Base-by-base conservation (phyloP, 1,140 invertebrate species). In the Megathymus violae region DNA sequence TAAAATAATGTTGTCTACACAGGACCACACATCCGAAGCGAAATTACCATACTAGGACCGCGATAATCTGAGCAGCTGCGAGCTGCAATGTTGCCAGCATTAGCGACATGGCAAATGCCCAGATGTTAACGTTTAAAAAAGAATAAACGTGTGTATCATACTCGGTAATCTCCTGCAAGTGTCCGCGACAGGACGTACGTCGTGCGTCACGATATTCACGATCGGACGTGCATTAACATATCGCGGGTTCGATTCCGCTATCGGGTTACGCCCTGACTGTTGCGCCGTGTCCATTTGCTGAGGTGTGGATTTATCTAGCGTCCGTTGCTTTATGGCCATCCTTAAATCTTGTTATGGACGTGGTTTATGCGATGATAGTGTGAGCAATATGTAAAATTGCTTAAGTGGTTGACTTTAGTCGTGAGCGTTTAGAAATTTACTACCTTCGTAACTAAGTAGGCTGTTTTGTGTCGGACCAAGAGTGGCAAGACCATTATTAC, bases 201-300 rank as follows among this genome's bases (percentile, higher is more conserved):
- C 86, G 86, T 89, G 86, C 78, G 80, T 88, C 87, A 89, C 86
- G 86, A 89, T 87, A 78, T 79, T 89, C 86, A 89, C 86, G 86
- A 89, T 88, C 80, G 77, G 81, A 86, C 80, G 75, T 63, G 69
- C 72, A 89, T 89, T 89, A 84, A 83, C 86, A 89, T 89, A 89
- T 89, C 86, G 77, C 75, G 64, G 71, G 64, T 82, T 84, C 80
- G 84, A 85, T 87, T 84, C 80, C 78, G 76, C 74, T 80, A 82
- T 81, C 79, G 68, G 64, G 71, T 74, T 80, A 70, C 74, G 69
- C 62, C 61, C 67, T 58, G 72, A 65, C 56, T n/a, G n/a, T 58
- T 67, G 56, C 31, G 31, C 19, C 38, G 36, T 51, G 22, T 58
- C 44, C 27, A 36, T 61, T 47, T 62, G 52, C 52, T 51, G 11